These are phyloP conservation scores for Germaria angustata DNA, from an alignment of 2,888 invertebrate genomes.

Conservation along the genomic window DNA sequence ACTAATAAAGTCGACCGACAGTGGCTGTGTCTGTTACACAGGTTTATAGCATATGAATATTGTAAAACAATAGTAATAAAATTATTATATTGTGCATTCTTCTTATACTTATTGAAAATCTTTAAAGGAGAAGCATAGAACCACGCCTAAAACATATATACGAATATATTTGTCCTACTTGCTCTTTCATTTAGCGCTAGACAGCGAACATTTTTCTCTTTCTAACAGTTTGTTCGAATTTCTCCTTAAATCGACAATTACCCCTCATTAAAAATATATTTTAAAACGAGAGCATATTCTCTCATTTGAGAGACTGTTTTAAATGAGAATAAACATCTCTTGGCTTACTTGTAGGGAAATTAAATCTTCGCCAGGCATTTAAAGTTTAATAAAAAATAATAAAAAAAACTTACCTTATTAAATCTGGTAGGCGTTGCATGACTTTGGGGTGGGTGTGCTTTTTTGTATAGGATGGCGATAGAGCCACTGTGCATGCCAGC, in stretches of 20 bases:
- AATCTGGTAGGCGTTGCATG: conserved; percentile 80
- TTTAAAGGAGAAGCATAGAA: conserved; percentile 17
- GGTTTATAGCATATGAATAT: conserved; percentile 2
- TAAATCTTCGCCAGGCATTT: conserved; percentile 31
- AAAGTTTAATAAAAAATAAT: conserved; percentile 53
- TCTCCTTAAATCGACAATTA: conserved; percentile 46
- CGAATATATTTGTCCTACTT: neutral
- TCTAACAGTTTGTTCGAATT: conserved; percentile 51
- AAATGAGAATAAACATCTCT: neutral
- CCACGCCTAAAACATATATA: conserved; percentile 40
- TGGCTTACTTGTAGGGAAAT: neutral
- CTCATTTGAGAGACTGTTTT: conserved; percentile 1
- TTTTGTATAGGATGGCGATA: conserved; percentile 79
- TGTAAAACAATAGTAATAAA: neutral
- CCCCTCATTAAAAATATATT: conserved; percentile 18
- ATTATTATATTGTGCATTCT: conserved; percentile 3
- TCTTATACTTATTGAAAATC: neutral
- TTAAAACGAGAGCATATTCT: conserved; percentile 10
- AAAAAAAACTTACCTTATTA: conserved; percentile 78
- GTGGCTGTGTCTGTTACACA: conserved; percentile 8
- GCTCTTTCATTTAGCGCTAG: neutral
- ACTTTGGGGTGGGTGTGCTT: conserved; percentile 80
- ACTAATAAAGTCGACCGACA: too few relatives aligned
- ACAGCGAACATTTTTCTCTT: neutral
- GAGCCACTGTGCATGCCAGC: conserved; percentile 80